Base-by-base conservation (phyloP, 1,140 invertebrate genomes). In the Neodiprion fabricii region DNA sequence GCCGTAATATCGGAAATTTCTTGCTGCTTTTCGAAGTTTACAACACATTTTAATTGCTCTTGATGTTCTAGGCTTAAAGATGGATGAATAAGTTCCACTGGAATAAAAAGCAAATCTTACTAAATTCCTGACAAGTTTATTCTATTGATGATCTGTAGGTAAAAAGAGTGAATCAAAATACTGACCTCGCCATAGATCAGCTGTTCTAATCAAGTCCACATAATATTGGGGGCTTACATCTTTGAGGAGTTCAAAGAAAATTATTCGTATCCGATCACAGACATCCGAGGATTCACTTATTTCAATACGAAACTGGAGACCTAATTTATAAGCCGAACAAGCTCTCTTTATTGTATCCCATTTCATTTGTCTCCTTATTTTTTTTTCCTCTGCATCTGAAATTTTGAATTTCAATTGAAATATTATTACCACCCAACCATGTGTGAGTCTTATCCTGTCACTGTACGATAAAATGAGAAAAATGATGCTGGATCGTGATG, bases 271-370 rank as follows among this genome's bases (percentile, higher is more conserved):
- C 28, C 73, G 12, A 7, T 81, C 76, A 9, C 72, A 14, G 69
- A 83, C 72, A 0, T 79, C 50, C 0, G 79, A 50, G n/a, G 21
- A 67, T 8, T 83, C 47, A 17, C 67, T 72, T 68, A 88, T 76
- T 47, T 81, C 79, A 49, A 87, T 76, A 72, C 11, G n/a, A 12
- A 61, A 17, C n/a, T 86, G 76, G 9, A 88, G 78, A 72, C 83
- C 72, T 5, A 79, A 70, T 76, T 87, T 88, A 48, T 84, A 88
- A 5, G 76, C n/a, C 0, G 28, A 69, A 12, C 74, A 83, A 0
- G 81, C 85, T 72, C 73, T 84, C 48, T 85, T 85, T 40, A 87
- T 48, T 9, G 84, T 81, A 40, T 79, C 73, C 82, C 83, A 86
- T 23, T 79, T 74, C 17, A 48, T 70, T 68, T 75, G 11, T 69